Conservation (phyloP, 2,888 invertebrate species). For the Trichogramma dendrolimi region DNA sequence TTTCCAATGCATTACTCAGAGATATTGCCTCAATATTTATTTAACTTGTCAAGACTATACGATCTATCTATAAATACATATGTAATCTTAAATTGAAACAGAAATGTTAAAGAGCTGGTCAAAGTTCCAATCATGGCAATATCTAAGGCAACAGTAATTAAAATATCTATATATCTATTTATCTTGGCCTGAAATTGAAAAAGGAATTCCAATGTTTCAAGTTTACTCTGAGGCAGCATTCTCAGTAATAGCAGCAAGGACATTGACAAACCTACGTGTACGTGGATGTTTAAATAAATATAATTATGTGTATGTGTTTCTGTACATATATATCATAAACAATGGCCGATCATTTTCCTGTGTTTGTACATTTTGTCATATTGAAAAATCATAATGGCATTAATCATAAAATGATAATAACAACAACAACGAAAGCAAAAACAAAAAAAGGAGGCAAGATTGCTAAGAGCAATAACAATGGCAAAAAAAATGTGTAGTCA, state of each 20-base stretch:
- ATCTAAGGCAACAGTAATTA: constrained; percentile 19
- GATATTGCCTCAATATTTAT: constrained; percentile 21
- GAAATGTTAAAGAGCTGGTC: constrained; percentile 21
- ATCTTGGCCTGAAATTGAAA: constrained; percentile 30
- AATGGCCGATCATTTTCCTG: constrained; percentile 23
- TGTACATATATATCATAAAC: constrained; percentile 21
- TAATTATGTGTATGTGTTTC: not conserved
- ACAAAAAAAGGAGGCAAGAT: not conserved
- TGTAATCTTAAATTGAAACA: constrained; percentile 15
- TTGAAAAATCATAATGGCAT: constrained; percentile 19
- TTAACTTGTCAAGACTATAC: constrained; percentile 22
- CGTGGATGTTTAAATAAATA: constrained; percentile 13
- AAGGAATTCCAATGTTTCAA: constrained; percentile 29
- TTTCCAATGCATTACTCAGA: constrained; percentile 27
- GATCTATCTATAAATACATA: constrained; percentile 27
- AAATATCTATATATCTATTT: constrained; percentile 29
- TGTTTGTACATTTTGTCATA: constrained; percentile 11
- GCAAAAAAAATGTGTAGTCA: constrained; percentile 12
- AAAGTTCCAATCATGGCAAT: constrained; percentile 23
- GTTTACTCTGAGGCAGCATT: constrained; percentile 22
- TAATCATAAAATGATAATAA: not conserved
- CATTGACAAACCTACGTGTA: constrained; percentile 19
- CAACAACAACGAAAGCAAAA: constrained; percentile 4
- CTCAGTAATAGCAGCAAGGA: constrained; percentile 28
- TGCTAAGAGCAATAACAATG: not conserved